Base-by-base conservation (phyloP, 2,888 invertebrate species). In the Deladenus siricidicola region DNA sequence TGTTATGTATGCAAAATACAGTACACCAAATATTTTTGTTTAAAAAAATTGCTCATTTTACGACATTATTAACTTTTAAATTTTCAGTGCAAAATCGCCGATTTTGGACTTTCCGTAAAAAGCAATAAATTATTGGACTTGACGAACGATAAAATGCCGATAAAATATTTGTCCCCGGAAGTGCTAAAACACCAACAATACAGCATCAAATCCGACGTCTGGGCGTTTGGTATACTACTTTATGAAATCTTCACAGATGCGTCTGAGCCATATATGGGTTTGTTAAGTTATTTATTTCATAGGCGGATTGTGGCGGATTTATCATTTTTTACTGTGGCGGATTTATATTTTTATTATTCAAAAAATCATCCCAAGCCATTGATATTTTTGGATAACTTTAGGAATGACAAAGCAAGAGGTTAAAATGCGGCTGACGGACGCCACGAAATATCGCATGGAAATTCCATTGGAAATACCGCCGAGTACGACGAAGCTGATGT, bases 81-180 rank as follows among this genome's bases (percentile, higher is more conserved):
- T 21, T 4, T 45, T 45, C 23, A 45, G 45, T 45, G 45, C 10
- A 45, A 45, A 8, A 45, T 45, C 45, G 45, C 45, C 23, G 45
- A 45, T 8, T 45, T 45, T 8, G 45, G 45, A 4, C 45, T 45
- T 21, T 45, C 45, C 10, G 23, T 45, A 23, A 45, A 45, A 8
- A 45, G 23, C 23, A 8, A 21, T 8, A 45, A 23, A 8, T 23
- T 45, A 23, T 45, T 45, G 45, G 45, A 45, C 6, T 23, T 45
- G 6, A 3, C 45, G 45, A 21, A 3, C 19, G 45, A 45, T 8
- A 45, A 8, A 23, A 45, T 45, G 45, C 45, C 45, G 4, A 45
- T 45, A 21, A 45, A 45, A 45, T 45, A 45, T 45, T 45, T 45
- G 45, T 45, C 45, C 23, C 45, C 45, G 4, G 45, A 45, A 45